These are phyloP conservation scores for Hydropsyche betteni DNA, from an alignment of 2,888 invertebrate species.

Conservation along the genomic window DNA sequence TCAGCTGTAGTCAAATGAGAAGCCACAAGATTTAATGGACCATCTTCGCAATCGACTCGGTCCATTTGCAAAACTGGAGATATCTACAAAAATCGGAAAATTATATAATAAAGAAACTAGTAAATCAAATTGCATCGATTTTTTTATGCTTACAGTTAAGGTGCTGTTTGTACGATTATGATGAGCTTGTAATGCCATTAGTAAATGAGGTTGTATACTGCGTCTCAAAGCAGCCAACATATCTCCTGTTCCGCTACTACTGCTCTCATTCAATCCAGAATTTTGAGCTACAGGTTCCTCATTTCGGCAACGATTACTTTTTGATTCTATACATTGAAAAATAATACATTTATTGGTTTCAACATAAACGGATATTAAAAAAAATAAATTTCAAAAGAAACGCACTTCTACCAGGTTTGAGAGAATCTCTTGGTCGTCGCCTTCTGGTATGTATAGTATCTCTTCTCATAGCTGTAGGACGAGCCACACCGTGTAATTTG, in stretches of 20 bases:
- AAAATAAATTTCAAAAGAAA: background rate
- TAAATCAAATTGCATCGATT: background rate
- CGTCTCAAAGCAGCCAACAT: constrained; percentile 75
- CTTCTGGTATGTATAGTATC: constrained; percentile 96
- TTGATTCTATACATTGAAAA: constrained; percentile 53
- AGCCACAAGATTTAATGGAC: constrained; percentile 76
- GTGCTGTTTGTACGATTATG: constrained; percentile 54
- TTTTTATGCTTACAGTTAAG: constrained; percentile 44
- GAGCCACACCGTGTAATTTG: constrained; percentile 93
- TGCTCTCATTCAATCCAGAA: constrained; percentile 50
- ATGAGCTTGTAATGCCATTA: constrained; percentile 71
- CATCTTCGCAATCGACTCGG: constrained; percentile 67
- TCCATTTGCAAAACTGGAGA: constrained; percentile 56
- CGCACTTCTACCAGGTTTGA: constrained; percentile 66
- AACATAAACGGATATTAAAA: too few species aligned
- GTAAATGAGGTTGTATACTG: constrained; percentile 76
- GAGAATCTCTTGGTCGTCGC: constrained; percentile 82
- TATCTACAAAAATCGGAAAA: constrained; percentile 56
- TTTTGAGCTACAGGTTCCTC: constrained; percentile 51
- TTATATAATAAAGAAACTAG: background rate
- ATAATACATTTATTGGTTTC: background rate
- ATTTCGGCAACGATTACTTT: constrained; percentile 52
- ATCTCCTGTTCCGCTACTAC: constrained; percentile 68
- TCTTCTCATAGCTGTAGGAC: constrained; percentile 94
- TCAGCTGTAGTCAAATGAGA: constrained; percentile 73